Base-by-base conservation (phyloP, 2,797 vertebrate species). In the Pipistrellus nathusii region DNA sequence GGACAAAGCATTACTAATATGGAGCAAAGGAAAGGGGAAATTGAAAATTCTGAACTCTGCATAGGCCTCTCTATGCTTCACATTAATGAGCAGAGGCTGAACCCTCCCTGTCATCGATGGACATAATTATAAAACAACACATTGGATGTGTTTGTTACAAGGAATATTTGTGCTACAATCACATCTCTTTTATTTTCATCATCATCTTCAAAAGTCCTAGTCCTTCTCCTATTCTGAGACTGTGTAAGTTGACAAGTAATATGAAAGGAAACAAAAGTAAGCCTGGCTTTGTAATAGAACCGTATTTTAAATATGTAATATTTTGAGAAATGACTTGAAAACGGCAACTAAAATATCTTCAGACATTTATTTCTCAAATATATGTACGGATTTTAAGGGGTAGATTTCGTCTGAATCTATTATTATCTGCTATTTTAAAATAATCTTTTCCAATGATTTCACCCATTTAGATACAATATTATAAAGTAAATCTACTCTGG, bases 1-100 rank as follows among this genome's bases (percentile, higher is more conserved):
- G 94, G 82, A 97, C 78, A 98, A 97, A 97, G 95, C 90, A 92
- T 96, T 96, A 97, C 72, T 92, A 96, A 94, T 76, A 97, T 32
- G 97, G 76, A 89, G 97, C 51, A 51, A 94, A 94, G 69, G 85
- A 75, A 96, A 95, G 94, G 44, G 75, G 93, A 97, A 93, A 85
- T 92, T 78, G 96, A 85, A 97, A 96, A 98, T 97, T 86, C 89
- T 92, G 76, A 77, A 91, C 87, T 95, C 81, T 93, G 69, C 6
- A 90, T 64, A 84, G 88, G 55, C 51, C 93, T 64, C 77, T 96
- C 87, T 76, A 91, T 8, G n/a, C 46, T 87, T 86, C 73, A 48
- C 87, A 13, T 81, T 96, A 94, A 35, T 17, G 66, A 96, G 90
- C 32, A 94, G 83, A 91, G 82, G 46, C 46, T 94, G 59, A 66